Evolutionary conservation across 2,797 vertebrate species (phyloP), one percentile per base, ranked within the genome.

Genomic region (Sylvilagus floridanus): DNA sequence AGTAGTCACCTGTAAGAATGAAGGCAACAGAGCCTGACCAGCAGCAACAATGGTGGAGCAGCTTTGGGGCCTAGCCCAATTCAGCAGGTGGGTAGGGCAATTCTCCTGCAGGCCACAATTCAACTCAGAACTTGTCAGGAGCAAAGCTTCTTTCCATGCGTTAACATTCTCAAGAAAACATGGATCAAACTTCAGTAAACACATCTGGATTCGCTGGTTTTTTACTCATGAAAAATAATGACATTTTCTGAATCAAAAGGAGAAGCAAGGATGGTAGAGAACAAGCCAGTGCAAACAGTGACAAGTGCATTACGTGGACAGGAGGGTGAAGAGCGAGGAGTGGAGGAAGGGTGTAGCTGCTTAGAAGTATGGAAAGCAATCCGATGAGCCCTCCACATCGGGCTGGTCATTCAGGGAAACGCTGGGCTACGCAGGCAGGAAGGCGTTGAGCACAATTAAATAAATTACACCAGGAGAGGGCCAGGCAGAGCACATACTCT

Each of bases 361-460:
- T 95, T 47, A 72, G 73, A 63, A 52, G 66, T 30, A 69, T 52
- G n/a, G 30, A 57, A 90, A 71, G 73, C 75, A 77, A 0, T 65
- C 54, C 54, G 66, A 65, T 68, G 77, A 93, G 73, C 62, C 42
- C 60, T 93, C 63, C 42, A 24, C 3, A 0, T 82, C 52, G 93
- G 84, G 69, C 1, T 19, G 72, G 32, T 24, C 2, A 3, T 35
- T 84, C 42, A 66, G 88, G 72, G 42, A 47, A 73, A n/a, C 21
- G 14, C 50, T n/a, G 78, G 92, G 81, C 65, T 32, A 86, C 2
- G 3, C 21, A 35, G 81, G 92, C 57, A 88, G 90, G 57, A 78
- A 69, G 68, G 76, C 69, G 94, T 63, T 76, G 85, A 95, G 77
- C 42, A 84, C 79, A 95, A 77, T 81, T 68, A 81, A 94, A 87